These are phyloP conservation scores for Limanda limanda DNA, from an alignment of 2,113 vertebrate species.

Conservation along the genomic window DNA sequence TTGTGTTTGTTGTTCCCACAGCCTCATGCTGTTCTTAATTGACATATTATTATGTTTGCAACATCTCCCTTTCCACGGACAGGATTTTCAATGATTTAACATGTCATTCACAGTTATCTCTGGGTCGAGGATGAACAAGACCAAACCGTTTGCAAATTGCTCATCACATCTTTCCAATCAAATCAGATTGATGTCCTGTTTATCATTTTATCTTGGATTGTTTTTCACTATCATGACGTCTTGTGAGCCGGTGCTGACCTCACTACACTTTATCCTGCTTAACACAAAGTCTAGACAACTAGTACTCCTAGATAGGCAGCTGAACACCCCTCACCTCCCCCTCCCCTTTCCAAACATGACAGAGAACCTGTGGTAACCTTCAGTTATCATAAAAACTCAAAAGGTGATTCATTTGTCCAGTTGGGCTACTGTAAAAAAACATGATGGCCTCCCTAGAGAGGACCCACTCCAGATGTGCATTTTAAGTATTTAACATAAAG, in stretches of 20 bases:
- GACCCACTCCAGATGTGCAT: too few relatives aligned
- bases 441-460: too few relatives aligned
- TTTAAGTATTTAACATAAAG: too few relatives aligned
- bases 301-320: constrained; percentile 16
- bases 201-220: background rate
- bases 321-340: too few relatives aligned
- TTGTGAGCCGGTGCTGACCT: background rate
- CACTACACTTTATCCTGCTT: constrained; percentile 22
- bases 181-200: background rate
- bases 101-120: constrained; percentile 19
- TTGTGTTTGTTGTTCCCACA: constrained; percentile 17
- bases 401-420: too few relatives aligned
- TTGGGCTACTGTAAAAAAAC: too few relatives aligned
- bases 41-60: background rate
- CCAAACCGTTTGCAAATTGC: constrained; percentile 2
- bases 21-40: constrained; percentile 4
- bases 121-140: constrained; percentile 11
- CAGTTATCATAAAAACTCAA: too few relatives aligned
- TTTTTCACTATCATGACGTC: constrained; percentile 10
- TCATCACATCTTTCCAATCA: background rate
- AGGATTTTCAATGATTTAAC: constrained; percentile 32
- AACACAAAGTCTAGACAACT: constrained; percentile 14
- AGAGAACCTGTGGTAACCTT: too few relatives aligned
- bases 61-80: background rate
- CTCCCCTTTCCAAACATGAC: too few relatives aligned